Conservation (phyloP, 2,888 invertebrate genomes). For the Drosophila lutescens region DNA sequence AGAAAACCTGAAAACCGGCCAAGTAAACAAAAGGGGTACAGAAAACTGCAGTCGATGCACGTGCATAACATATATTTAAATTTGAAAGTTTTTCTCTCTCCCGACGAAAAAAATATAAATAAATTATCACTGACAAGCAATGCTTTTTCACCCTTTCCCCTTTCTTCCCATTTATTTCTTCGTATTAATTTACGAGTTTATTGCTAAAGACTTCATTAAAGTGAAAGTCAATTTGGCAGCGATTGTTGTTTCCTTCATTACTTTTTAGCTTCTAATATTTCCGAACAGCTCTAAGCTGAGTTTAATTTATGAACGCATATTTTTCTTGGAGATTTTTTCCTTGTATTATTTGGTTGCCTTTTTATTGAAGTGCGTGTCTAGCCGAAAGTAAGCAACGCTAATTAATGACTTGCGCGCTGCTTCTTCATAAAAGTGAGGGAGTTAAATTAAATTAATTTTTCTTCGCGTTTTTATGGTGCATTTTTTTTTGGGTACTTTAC, state of each 20-base stretch:
- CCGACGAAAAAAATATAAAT: conserved; percentile 50
- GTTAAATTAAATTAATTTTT: conserved; percentile 61
- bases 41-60: conserved; percentile 48
- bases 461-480: conserved; percentile 17
- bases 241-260: conserved; percentile 35
- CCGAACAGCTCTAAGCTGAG: conserved; percentile 13
- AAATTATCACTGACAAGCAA: conserved; percentile 26
- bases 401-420: conserved; percentile 55
- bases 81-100: conserved; percentile 61
- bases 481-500: conserved; percentile 12
- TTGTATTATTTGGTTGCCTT: conserved; percentile 10
- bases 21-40: conserved; percentile 17
- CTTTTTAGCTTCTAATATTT: conserved; percentile 38
- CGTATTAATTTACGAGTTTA: conserved; percentile 68
- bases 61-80: conserved; percentile 52
- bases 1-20: conserved; percentile 18
- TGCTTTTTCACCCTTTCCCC: conserved; percentile 10
- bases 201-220: conserved; percentile 70
- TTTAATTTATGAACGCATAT: conserved; percentile 62
- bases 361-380: conserved; percentile 38
- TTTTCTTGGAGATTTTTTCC: conserved; percentile 46
- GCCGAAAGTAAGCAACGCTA: conserved; percentile 46
- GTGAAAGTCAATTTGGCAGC: conserved; percentile 71
- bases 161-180: conserved; percentile 38
- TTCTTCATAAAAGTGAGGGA: conserved; percentile 33